Evolutionary conservation across 2,113 vertebrate species (phyloP).

Genomic region (Cariama cristata): DNA sequence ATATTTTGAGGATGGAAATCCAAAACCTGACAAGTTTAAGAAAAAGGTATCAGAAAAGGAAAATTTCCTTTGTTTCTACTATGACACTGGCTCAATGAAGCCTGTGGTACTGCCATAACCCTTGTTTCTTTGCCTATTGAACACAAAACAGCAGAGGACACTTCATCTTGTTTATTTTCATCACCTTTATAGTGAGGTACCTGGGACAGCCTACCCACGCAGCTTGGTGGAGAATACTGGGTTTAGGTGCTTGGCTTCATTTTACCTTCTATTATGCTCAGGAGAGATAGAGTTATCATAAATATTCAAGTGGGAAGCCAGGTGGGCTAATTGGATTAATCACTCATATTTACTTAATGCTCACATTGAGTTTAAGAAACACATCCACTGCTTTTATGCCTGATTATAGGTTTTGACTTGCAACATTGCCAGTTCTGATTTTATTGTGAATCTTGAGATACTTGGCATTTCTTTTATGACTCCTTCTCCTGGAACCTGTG

Average conservation of each 20-base stretch:
- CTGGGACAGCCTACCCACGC: not conserved
- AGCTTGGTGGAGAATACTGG: not conserved
- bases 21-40: not conserved
- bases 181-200: not conserved
- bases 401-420: not conserved
- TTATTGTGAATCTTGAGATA: not conserved
- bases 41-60: not conserved
- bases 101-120: not conserved
- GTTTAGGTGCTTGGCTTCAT: not conserved
- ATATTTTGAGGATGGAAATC: not conserved
- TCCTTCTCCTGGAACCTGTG: not conserved
- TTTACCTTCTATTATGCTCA: not conserved
- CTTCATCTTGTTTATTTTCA: not conserved
- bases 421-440: not conserved
- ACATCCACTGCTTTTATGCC: not conserved
- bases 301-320: conserved; percentile 26
- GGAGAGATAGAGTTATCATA: not conserved
- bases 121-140: not conserved
- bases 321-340: not conserved
- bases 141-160: not conserved
- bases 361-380: not conserved
- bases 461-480: not conserved
- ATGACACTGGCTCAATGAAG: not conserved
- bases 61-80: not conserved
- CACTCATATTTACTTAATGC: conserved; percentile 22